Base-by-base conservation (phyloP, 2,113 vertebrate genomes). In the Microcebus griseorufus region DNA sequence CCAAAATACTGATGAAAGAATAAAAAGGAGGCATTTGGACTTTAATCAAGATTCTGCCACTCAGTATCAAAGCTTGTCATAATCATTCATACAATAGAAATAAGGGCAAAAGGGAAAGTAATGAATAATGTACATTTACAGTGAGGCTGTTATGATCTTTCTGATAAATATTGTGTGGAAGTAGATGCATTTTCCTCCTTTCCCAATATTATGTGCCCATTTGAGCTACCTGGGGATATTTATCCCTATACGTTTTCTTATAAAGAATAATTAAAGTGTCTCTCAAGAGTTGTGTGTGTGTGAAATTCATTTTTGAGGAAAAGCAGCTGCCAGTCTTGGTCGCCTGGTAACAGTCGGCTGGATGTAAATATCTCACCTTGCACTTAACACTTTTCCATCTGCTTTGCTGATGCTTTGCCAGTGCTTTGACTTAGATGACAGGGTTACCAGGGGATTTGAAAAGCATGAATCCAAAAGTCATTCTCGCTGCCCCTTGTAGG, bases 161-260 rank as follows among this genome's bases (percentile, higher is more conserved):
- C 48, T 89, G 69, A 53, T 92, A 95, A 67, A 88, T 37, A 80
- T 0, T 89, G 2, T 83, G 11, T 83, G 37, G 25, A 90, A 92
- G 83, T 64, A 86, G 16, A 85, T 67, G 9, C 53, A 18, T 83
- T 88, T 93, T 88, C 95, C 51, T 65, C 78, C 37, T 94, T 94
- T 95, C 4, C 27, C 10, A 62, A 65, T 78, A 90, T 88, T 62
- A 23, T 92, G 80, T 92, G 51, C n/a, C 29, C n/a, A 39, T 79
- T 64, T 90, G 67, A 95, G 29, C 69, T 95, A 83, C 12, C 55
- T 93, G 55, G 45, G 53, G 7, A 67, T 97, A 96, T 93, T 93
- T 95, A 81, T 93, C 82, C 78, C 29, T 48, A 7, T 72, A 67
- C 16, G 2, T 72, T 95, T 96, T 93, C 88, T 86, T 60, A 25